These are phyloP conservation scores for Loxodonta africana DNA, from an alignment of 2,113 vertebrate species.

Conservation along the genomic window DNA sequence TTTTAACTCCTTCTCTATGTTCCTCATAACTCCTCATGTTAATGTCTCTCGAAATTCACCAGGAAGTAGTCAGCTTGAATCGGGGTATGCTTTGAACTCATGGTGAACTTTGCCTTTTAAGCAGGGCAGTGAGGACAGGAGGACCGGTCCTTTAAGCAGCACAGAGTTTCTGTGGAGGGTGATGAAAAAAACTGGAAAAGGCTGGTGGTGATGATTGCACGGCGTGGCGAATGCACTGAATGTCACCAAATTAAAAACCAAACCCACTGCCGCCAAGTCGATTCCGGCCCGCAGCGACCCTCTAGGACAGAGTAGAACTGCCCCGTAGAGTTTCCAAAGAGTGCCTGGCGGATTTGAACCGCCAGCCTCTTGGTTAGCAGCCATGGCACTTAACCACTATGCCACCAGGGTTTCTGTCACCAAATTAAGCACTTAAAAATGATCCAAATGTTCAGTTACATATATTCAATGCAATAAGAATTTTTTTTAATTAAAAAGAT, in stretches of 20 bases:
- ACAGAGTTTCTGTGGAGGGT: background rate
- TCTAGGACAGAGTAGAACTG: no score
- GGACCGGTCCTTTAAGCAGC: background rate
- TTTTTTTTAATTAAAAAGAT: background rate
- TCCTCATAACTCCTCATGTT: conserved; percentile 80
- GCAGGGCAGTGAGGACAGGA: conserved; percentile 12
- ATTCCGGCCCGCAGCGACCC: no score
- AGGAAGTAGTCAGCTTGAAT: conserved; percentile 50
- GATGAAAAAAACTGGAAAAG: background rate
- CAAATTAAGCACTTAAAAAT: no score
- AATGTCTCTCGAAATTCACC: conserved; percentile 69
- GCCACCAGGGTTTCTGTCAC: background rate
- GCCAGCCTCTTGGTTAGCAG: no score
- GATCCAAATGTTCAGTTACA: no score
- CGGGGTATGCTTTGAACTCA: conserved; percentile 68
- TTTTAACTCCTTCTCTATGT: conserved; percentile 85
- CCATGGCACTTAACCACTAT: no score
- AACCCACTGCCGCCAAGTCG: no score
- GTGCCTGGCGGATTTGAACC: no score
- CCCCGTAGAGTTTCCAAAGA: no score
- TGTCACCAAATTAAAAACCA: background rate
- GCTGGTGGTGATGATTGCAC: background rate
- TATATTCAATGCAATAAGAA: no score
- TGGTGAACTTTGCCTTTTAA: conserved; percentile 71
- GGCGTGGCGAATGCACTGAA: background rate